These are phyloP conservation scores for Haplotaxodon microlepis DNA, from an alignment of 2,113 vertebrate genomes.

Conservation along the genomic window DNA sequence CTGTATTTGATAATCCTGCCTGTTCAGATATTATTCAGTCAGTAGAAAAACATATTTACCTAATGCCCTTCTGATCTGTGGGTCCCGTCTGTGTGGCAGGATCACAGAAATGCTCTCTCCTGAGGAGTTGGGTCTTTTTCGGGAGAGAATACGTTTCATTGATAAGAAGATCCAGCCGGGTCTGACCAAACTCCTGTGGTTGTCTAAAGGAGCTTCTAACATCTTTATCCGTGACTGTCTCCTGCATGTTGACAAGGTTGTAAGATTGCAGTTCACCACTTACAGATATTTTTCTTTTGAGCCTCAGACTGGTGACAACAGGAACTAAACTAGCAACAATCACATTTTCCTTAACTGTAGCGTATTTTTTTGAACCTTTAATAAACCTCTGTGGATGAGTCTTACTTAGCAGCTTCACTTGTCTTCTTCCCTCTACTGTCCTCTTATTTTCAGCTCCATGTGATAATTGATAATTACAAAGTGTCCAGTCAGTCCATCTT, in stretches of 20 bases:
- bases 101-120: conserved; percentile 74
- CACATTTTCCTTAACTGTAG: not conserved
- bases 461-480: conserved; percentile 77
- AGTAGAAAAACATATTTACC: not conserved
- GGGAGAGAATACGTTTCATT: conserved; percentile 72
- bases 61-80: not conserved
- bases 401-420: not conserved
- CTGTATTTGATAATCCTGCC: not conserved
- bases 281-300: not conserved
- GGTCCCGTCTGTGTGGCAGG: conserved; percentile 47
- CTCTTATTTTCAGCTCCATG: conserved; percentile 13
- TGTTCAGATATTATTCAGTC: not conserved
- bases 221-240: not conserved
- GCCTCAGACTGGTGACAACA: not conserved
- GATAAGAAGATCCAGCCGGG: conserved; percentile 82
- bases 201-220: conserved; percentile 64
- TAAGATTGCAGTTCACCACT: not conserved
- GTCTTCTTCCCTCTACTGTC: not conserved
- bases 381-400: not conserved
- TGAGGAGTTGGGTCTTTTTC: conserved; percentile 76
- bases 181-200: conserved; percentile 78
- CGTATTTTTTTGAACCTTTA: not conserved
- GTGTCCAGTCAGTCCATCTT: conserved; percentile 68
- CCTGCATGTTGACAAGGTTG: conserved; percentile 78
- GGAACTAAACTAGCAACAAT: not conserved